These are phyloP conservation scores for Slavum lentiscoides DNA, from an alignment of 2,888 invertebrate species.

Conservation along the genomic window DNA sequence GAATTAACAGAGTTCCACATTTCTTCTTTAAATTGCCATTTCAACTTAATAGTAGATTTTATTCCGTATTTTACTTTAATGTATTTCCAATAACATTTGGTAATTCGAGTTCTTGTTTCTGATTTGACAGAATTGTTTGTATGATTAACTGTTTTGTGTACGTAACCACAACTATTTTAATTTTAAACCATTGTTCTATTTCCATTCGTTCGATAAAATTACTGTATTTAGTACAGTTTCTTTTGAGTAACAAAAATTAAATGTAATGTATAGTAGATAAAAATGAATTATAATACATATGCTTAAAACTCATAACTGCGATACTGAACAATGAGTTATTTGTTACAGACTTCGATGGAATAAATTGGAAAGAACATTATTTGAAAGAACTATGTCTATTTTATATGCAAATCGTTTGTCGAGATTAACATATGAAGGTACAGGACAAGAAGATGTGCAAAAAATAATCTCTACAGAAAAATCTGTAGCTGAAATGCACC, in stretches of 20 bases:
- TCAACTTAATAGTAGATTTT: no score
- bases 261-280: background rate
- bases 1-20: no score
- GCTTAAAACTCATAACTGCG: background rate
- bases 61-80: no score
- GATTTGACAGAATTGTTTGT: no score
- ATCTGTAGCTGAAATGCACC: constrained; percentile 69
- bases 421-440: constrained; percentile 67
- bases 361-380: constrained; percentile 68
- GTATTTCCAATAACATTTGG: no score
- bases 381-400: constrained; percentile 68
- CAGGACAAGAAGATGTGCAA: constrained; percentile 70
- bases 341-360: constrained; percentile 67
- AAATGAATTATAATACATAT: background rate
- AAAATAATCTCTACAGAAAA: constrained; percentile 73
- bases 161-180: no score
- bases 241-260: background rate
- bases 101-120: no score
- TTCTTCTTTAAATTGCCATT: no score
- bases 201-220: no score
- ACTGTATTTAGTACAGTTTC: no score
- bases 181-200: no score
- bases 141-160: no score
- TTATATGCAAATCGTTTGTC: constrained; percentile 70
- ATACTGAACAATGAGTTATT: constrained; percentile 10